Evolutionary conservation across 2,888 invertebrate species (phyloP).

Genomic region (Penaeus monodon): DNA sequence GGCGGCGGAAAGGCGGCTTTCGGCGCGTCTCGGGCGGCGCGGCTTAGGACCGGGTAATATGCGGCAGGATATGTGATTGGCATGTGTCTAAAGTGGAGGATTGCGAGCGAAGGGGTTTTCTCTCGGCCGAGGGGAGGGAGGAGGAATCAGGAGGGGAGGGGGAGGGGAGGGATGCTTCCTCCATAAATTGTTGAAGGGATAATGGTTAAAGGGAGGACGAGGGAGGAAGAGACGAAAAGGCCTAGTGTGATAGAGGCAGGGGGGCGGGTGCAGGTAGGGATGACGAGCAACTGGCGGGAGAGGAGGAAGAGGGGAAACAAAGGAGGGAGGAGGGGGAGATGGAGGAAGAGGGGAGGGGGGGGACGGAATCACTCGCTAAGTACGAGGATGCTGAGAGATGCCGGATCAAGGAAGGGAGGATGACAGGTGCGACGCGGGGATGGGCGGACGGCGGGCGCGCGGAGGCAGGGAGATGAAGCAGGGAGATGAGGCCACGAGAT

Average conservation of each 20-base stretch:
- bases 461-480: too few relatives aligned
- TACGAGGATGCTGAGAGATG: neutral
- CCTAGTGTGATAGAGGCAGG: neutral
- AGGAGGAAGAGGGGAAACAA: neutral
- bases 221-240: neutral
- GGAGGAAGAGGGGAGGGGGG: neutral
- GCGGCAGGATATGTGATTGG: slow-evolving; percentile 38
- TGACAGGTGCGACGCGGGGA: too few relatives aligned
- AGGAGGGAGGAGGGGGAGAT: neutral
- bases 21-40: neutral
- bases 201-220: neutral
- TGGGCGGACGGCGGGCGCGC: too few relatives aligned
- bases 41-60: neutral
- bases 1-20: neutral
- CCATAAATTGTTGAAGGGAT: neutral
- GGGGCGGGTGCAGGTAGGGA: too few relatives aligned
- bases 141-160: neutral
- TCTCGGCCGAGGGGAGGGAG: neutral
- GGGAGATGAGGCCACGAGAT: too few relatives aligned
- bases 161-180: neutral
- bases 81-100: slow-evolving; percentile 42
- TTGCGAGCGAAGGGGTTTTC: slow-evolving; percentile 24
- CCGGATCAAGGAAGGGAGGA: slow-evolving; percentile 2
- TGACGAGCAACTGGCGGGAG: too few relatives aligned
- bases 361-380: neutral